Base-by-base conservation (phyloP, 2,797 vertebrate genomes). In the Tamandua tetradactyla region DNA sequence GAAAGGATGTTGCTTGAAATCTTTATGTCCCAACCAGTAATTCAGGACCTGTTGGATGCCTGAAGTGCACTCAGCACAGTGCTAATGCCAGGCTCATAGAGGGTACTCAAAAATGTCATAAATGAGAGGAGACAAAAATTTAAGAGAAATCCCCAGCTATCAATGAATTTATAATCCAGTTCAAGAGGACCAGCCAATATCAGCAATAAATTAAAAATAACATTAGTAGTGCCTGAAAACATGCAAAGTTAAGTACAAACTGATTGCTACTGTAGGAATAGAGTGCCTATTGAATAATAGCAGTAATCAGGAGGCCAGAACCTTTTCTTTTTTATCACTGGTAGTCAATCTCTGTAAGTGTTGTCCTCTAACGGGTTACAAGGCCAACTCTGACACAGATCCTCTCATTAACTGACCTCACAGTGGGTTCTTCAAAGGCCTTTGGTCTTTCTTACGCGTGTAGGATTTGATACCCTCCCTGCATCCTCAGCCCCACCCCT, bases 401-500 rank as follows among this genome's bases (percentile, higher is more conserved):
- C 42, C 18, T 13, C 7, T 49, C 66, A 7, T 32, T 30, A 64
- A 30, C 84, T 64, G 47, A 47, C 71, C 18, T 55, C 44, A 18
- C 5, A 3, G 22, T 11, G 6, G 40, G 22, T 49, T 55, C 62
- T 32, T 49, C 55, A 76, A 18, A 82, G 68, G 68, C 15, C 84
- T 44, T 81, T 52, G 30, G 22, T 81, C 68, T 86, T 84, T 59
- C 84, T 85, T 35, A 74, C 59, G 30, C 64, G n/a, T 59, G 3
- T 62, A 30, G 55, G 62, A 18, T 37, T 42, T 23, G 22, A 52
- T 2, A 0, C 6, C 14, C 40, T 68, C 6, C 32, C 49, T 0
- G 0, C 14, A 3, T 13, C 61, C 81, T 59, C 27, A n/a, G 8
- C 52, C 44, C 42, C 15, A 2, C 4, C 11, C 32, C 35, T 2